These are phyloP conservation scores for Melanotaenia boesemani DNA, from an alignment of 2,797 vertebrate species.

Conservation along the genomic window DNA sequence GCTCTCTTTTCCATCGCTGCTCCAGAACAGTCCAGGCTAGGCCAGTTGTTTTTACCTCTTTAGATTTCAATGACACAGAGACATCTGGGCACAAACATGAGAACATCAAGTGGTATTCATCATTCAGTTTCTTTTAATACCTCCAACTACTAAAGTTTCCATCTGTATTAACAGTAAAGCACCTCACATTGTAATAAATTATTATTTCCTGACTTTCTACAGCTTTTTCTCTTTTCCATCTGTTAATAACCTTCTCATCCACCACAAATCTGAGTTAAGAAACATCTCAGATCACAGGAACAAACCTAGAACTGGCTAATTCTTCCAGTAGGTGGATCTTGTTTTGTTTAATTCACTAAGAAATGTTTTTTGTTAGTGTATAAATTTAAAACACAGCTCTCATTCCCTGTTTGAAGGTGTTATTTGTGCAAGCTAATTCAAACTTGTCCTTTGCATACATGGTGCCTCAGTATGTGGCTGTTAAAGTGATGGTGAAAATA, in stretches of 20 bases:
- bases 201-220: slow-evolving; percentile 48
- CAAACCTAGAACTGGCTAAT: slow-evolving; percentile 26
- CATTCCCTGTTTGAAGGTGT: slow-evolving; percentile 27
- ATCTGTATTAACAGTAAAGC: slow-evolving; percentile 41
- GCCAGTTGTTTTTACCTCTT: slow-evolving; percentile 63
- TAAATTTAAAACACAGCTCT: slow-evolving; percentile 19
- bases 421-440: slow-evolving; percentile 22
- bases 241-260: slow-evolving; percentile 46
- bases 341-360: slow-evolving; percentile 26
- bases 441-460: slow-evolving; percentile 26
- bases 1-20: slow-evolving; percentile 44
- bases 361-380: slow-evolving; percentile 13
- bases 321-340: slow-evolving; percentile 7
- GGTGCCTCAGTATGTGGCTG: slow-evolving; percentile 34
- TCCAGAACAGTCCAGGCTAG: slow-evolving; percentile 9
- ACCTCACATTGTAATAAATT: slow-evolving; percentile 39
- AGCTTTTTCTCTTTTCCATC: slow-evolving; percentile 46
- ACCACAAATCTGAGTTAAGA: slow-evolving; percentile 29
- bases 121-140: slow-evolving; percentile 22
- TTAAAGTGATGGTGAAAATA: slow-evolving; percentile 60
- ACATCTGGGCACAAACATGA: slow-evolving; percentile 23
- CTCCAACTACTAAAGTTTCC: slow-evolving; percentile 13
- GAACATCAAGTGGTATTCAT: slow-evolving; percentile 16
- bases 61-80: slow-evolving; percentile 47
- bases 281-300: slow-evolving; percentile 39